Conservation (phyloP, 1,140 invertebrate genomes). For the Procambarus virginalis region DNA sequence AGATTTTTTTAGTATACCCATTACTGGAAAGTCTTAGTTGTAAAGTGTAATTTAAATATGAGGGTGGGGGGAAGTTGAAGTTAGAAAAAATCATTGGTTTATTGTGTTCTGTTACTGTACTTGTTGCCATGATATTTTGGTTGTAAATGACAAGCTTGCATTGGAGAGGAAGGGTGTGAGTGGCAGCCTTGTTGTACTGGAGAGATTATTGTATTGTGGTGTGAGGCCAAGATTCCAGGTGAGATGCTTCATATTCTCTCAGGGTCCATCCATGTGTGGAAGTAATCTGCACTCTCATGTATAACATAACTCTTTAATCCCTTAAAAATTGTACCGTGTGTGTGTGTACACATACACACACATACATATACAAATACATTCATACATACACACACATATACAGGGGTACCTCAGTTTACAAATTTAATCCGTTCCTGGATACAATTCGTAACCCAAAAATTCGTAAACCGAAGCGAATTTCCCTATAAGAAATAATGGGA, state of each 20-base stretch:
- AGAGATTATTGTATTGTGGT: not conserved
- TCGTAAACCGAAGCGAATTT: too few relatives aligned
- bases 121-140: not conserved
- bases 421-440: not conserved
- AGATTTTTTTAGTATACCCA: constrained; percentile 10
- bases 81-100: not conserved
- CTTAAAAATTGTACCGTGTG: too few relatives aligned
- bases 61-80: too few relatives aligned
- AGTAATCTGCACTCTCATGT: not conserved
- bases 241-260: not conserved
- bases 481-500: too few relatives aligned
- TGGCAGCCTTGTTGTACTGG: not conserved
- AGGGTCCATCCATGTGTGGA: not conserved
- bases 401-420: not conserved
- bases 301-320: not conserved
- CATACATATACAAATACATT: too few relatives aligned
- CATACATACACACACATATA: not conserved
- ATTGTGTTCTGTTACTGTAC: not conserved
- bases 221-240: not conserved
- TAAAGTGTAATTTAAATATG: not conserved
- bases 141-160: not conserved
- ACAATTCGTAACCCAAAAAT: too few relatives aligned
- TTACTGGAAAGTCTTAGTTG: not conserved
- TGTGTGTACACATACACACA: too few relatives aligned
- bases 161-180: not conserved